These are phyloP conservation scores for Galeruca laticollis DNA, from an alignment of 2,888 invertebrate species.

Conservation along the genomic window DNA sequence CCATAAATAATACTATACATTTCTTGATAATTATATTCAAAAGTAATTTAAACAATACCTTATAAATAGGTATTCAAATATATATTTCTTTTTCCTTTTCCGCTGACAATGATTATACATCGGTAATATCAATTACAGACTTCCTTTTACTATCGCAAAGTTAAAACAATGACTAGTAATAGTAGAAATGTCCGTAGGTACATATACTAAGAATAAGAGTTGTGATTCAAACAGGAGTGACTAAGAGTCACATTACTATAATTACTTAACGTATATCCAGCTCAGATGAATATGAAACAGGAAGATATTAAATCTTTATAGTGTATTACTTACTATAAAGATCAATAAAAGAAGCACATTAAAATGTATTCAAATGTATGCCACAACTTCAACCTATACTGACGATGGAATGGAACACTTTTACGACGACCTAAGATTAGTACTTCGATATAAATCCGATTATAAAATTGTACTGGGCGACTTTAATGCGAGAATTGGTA, in stretches of 20 bases:
- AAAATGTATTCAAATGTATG: too few relatives aligned
- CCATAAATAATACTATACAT: background rate
- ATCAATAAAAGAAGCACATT: too few relatives aligned
- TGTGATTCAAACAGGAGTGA: background rate
- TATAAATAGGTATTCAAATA: background rate
- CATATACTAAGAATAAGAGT: background rate
- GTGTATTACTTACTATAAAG: too few relatives aligned
- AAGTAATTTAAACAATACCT: background rate
- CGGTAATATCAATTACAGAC: conserved; percentile 27
- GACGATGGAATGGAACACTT: too few relatives aligned
- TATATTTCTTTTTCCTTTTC: background rate
- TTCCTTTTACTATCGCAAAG: conserved; percentile 26
- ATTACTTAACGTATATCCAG: background rate
- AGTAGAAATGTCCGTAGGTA: conserved; percentile 3
- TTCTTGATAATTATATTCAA: background rate
- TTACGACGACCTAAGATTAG: too few relatives aligned
- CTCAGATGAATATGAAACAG: too few relatives aligned
- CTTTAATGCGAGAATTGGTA: too few relatives aligned
- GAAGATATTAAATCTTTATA: too few relatives aligned
- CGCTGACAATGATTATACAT: conserved; percentile 7
- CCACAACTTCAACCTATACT: too few relatives aligned
- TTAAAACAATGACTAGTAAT: background rate
- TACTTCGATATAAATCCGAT: too few relatives aligned
- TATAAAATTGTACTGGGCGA: too few relatives aligned
- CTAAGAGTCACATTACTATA: background rate